These are phyloP conservation scores for Cryptocephalus primarius DNA, from an alignment of 2,888 invertebrate species.

Conservation along the genomic window DNA sequence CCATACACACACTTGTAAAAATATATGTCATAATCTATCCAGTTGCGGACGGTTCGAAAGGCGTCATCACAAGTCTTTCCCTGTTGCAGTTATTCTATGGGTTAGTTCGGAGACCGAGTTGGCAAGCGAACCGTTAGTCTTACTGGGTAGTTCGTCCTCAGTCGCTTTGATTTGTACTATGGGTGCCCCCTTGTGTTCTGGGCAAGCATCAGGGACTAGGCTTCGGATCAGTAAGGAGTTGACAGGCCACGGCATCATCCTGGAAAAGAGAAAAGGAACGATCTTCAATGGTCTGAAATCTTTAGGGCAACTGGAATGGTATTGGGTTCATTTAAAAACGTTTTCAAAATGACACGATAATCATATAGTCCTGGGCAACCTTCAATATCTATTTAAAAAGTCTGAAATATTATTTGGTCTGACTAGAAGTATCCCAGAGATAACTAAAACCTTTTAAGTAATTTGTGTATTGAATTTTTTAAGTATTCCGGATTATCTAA, in stretches of 20 bases:
- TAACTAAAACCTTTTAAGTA: no score
- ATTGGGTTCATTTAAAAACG: neutral
- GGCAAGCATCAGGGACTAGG: conserved; percentile 58
- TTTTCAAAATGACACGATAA: no score
- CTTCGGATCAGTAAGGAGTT: conserved; percentile 52
- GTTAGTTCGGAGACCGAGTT: neutral
- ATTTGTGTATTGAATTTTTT: no score
- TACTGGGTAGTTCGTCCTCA: conserved; percentile 6
- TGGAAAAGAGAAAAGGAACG: conserved; percentile 32
- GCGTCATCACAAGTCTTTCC: neutral
- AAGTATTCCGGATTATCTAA: no score
- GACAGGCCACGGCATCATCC: conserved; percentile 64
- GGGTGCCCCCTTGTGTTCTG: conserved; percentile 25
- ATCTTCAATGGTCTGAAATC: neutral
- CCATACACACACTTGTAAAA: no score
- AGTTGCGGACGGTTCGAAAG: no score
- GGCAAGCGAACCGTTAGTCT: neutral
- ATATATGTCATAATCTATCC: no score
- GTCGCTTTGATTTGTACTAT: conserved; percentile 13
- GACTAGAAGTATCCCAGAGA: no score
- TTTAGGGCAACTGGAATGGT: no score
- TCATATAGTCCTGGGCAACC: no score
- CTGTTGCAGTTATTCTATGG: neutral
- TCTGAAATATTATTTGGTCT: no score
- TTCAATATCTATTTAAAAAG: no score